Evolutionary conservation across 2,113 vertebrate species (phyloP), one percentile per base, ranked within the genome.

Genomic region (Rhipidura dahli): DNA sequence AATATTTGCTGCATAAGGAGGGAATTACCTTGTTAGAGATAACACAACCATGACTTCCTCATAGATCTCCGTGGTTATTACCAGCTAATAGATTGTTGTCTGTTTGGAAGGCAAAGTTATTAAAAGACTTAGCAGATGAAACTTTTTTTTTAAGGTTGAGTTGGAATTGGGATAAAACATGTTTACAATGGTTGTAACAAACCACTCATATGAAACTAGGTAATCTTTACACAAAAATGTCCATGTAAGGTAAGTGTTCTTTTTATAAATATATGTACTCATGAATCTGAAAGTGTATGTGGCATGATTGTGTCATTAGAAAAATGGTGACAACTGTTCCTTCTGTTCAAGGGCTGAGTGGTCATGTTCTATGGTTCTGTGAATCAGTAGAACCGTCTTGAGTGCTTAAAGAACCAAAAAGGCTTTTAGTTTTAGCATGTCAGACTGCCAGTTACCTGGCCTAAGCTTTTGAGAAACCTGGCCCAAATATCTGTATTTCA

Each of bases 341-440:
- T 70, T 39, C 80, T 68, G 26, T 71, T 89, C 57, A 70, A 23
- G 40, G 18, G 27, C 15, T 86, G 49, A 30, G 30, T 66, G 56
- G 49, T 91, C 28, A 39, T n/a, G 6, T 84, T 84, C 40, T 57
- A 3, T 42, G 47, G 31, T 22, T 68, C 40, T 76, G 49, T 78
- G 61, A 56, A 51, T 77, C 10, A 9, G 10, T 57, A 50, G n/a
- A 65, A 86, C 39, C 9, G 2, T 73, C 57, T 54, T 59, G 83
- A 83, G 77, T 78, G 15, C 72, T 83, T 89, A 28, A 92, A 75
- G 64, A 91, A 69, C 64, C 89, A 64, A 71, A 93, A 95, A 81
- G 30, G 28, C 72, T 95, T 95, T 96, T 91, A 93, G 53, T 95
- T 95, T 96, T 91, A 93, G 53, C 44, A 47, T 71, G 23, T 84